These are phyloP conservation scores for Perca fluviatilis DNA, from an alignment of 2,113 vertebrate species.

Conservation along the genomic window DNA sequence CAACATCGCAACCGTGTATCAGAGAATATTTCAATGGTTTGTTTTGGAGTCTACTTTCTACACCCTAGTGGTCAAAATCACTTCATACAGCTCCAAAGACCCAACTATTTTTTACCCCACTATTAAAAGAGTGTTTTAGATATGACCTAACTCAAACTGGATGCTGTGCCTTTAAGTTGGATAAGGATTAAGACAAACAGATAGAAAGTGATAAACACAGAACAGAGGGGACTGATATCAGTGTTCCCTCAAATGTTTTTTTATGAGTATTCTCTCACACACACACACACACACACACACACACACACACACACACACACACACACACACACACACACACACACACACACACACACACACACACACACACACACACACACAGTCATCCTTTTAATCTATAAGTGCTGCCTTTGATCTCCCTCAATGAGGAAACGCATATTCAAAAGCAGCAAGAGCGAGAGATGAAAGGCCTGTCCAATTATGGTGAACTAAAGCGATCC, in stretches of 20 bases:
- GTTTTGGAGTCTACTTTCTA: not conserved
- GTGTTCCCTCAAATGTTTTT: conserved; percentile 55
- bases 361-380: conserved; percentile 15
- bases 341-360: conserved; percentile 8
- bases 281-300: too few species aligned
- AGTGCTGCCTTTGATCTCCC: conserved; percentile 75
- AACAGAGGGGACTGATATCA: conserved; percentile 38
- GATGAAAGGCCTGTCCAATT: conserved; percentile 75
- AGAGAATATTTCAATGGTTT: not conserved
- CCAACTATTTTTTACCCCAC: not conserved
- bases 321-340: conserved; percentile 19
- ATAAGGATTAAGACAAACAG: conserved; percentile 54
- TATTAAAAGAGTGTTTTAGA: conserved; percentile 13
- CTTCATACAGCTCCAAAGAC: conserved; percentile 8
- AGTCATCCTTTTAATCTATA: conserved; percentile 72
- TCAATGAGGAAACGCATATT: conserved; percentile 69
- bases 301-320: not conserved
- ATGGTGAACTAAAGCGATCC: conserved; percentile 55
- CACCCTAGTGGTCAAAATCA: conserved; percentile 13
- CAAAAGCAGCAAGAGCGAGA: conserved; percentile 57
- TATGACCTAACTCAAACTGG: conserved; percentile 16
- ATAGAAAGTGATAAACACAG: conserved; percentile 53
- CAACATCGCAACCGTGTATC: too few species aligned
- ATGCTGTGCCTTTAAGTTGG: conserved; percentile 18
- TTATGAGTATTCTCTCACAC: conserved; percentile 25